phyloP scores from a whole-genome alignment of 2,888 invertebrate species.

The Alsophila aescularia region DNA sequence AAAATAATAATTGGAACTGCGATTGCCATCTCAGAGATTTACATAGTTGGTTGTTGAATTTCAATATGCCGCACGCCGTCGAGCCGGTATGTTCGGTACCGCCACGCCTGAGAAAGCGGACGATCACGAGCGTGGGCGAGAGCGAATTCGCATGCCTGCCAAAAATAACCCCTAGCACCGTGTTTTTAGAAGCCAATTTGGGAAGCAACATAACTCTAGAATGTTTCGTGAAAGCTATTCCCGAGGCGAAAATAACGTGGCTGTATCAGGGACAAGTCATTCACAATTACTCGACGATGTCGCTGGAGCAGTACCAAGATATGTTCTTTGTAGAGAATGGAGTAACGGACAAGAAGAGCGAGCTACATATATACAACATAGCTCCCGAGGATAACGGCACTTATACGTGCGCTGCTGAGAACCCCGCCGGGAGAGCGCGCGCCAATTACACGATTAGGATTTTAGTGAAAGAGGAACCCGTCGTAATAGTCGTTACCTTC shows the following conservation, averaged over 20 bases:
- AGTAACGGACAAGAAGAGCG: constrained; percentile 90
- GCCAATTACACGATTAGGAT: constrained; percentile 93
- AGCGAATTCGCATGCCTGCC: constrained; percentile 93
- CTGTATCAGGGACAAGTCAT: constrained; percentile 92
- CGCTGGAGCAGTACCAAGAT: constrained; percentile 87
- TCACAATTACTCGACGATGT: constrained; percentile 89
- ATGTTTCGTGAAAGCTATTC: constrained; percentile 92
- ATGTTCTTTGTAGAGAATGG: constrained; percentile 89
- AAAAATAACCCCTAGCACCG: constrained; percentile 89
- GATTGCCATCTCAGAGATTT: constrained; percentile 92
- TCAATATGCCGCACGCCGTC: constrained; percentile 90
- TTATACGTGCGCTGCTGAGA: constrained; percentile 93
- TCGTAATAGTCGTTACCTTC: constrained; percentile 87
- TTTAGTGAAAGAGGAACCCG: constrained; percentile 89
- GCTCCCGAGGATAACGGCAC: constrained; percentile 93
- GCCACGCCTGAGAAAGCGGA: constrained; percentile 86
- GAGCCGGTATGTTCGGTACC: constrained; percentile 92
- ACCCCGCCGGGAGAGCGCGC: constrained; percentile 91
- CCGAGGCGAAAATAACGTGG: constrained; percentile 93
- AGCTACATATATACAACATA: constrained; percentile 91
- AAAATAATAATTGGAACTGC: constrained; percentile 95
- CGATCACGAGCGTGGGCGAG: constrained; percentile 87
- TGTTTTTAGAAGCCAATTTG: constrained; percentile 90
- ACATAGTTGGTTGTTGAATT: constrained; percentile 90
- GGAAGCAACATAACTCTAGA: constrained; percentile 92